phyloP scores from a whole-genome alignment of 2,113 vertebrate species.

The Chrysochloris asiatica region DNA sequence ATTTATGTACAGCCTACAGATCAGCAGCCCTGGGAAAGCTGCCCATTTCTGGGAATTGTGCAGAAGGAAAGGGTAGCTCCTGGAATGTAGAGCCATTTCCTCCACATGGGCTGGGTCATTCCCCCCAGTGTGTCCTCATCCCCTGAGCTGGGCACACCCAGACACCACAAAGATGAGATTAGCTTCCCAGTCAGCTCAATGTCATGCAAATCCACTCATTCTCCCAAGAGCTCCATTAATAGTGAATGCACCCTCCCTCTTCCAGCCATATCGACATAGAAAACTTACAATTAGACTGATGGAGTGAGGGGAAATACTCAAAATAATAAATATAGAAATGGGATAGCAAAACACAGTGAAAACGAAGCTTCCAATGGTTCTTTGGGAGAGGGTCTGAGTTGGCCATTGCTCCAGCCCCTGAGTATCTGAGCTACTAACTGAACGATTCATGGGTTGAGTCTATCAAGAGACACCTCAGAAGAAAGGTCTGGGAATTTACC shows the following conservation, averaged over 20 bases:
- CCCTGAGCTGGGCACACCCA: constrained; percentile 65
- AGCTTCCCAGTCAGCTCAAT: neutral
- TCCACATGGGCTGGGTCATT: constrained; percentile 46
- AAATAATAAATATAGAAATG: constrained; percentile 9
- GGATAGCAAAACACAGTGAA: neutral
- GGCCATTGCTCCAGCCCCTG: neutral
- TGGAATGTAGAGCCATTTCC: constrained; percentile 75
- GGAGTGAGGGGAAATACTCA: neutral
- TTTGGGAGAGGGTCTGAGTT: neutral
- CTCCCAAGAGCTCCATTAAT: neutral
- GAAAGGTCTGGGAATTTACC: neutral
- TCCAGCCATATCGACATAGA: neutral
- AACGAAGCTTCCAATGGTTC: neutral
- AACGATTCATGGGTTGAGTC: neutral
- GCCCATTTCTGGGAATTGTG: constrained; percentile 80
- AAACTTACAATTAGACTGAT: neutral
- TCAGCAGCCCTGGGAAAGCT: constrained; percentile 58
- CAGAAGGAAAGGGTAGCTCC: constrained; percentile 74
- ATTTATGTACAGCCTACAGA: neutral
- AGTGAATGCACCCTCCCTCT: neutral
- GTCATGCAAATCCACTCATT: neutral
- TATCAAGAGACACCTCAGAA: neutral
- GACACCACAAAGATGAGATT: constrained; percentile 42
- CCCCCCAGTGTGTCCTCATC: constrained; percentile 3
- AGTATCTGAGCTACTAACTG: neutral